These are phyloP conservation scores for Atethmia centrago DNA, from an alignment of 2,888 invertebrate genomes.

Conservation along the genomic window DNA sequence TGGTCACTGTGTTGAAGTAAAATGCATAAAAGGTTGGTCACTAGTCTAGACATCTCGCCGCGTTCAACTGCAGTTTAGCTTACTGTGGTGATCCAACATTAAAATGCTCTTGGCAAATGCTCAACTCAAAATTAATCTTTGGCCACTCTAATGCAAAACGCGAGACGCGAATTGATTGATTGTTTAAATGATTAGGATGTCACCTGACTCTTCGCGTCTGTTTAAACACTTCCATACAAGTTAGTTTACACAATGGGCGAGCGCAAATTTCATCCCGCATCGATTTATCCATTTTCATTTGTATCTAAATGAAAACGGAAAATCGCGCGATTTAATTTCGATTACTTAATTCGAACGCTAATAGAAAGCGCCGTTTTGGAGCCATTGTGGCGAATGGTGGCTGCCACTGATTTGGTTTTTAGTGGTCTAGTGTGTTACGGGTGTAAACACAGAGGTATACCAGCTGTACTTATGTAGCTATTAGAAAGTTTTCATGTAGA, in stretches of 20 bases:
- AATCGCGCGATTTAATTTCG: too few relatives aligned
- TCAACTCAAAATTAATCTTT: neutral
- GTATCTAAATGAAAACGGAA: too few relatives aligned
- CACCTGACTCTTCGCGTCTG: neutral
- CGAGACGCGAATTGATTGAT: neutral
- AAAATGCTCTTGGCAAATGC: neutral
- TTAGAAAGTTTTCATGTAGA: conserved; percentile 12
- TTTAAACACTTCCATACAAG: neutral
- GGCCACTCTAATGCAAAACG: neutral
- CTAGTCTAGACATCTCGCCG: neutral
- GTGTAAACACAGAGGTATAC: neutral
- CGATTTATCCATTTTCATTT: neutral
- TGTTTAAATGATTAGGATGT: neutral
- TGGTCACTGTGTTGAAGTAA: neutral
- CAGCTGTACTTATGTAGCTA: neutral
- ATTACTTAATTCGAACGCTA: neutral
- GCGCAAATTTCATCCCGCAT: too few relatives aligned
- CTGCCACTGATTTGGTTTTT: neutral
- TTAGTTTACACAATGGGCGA: neutral
- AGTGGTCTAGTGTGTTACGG: neutral
- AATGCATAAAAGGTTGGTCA: neutral
- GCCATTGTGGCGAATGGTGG: neutral
- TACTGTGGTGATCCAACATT: neutral
- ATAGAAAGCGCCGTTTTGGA: neutral
- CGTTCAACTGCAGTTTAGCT: neutral